Percentiles rank a stretch among this genome's conserved stretches.
Conservation (phyloP, 2,113 vertebrate genomes). For the Micronycteris hirsuta region DNA sequence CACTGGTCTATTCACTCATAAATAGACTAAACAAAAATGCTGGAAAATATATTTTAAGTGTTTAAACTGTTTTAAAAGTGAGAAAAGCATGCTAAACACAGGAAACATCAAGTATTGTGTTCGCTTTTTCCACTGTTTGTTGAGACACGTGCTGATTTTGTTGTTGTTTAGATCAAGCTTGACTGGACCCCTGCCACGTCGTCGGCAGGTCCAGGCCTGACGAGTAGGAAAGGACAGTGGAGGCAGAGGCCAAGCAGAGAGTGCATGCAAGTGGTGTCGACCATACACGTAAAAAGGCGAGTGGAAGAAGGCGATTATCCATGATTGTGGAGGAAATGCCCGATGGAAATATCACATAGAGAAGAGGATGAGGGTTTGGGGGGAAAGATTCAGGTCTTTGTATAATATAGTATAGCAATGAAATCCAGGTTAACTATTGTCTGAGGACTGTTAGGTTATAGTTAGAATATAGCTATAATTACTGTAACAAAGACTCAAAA, state of each 20-base stretch:
- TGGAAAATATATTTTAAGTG: constrained; percentile 9
- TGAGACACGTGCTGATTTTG: constrained; percentile 7
- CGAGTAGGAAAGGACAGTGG: background rate
- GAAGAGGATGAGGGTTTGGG: background rate
- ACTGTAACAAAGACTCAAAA: background rate
- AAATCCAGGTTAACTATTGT: background rate
- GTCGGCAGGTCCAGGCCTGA: background rate
- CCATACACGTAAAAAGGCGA: background rate
- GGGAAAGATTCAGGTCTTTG: background rate
- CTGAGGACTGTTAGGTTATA: background rate
- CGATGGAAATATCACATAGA: background rate
- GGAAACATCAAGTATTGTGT: constrained; percentile 17
- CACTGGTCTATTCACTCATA: constrained; percentile 24
- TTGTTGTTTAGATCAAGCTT: background rate
- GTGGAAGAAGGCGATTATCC: background rate
- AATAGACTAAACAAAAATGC: constrained; percentile 58
- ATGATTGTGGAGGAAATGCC: background rate
- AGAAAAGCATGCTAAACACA: constrained; percentile 34
- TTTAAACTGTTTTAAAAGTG: constrained; percentile 49
- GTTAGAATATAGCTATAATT: background rate
- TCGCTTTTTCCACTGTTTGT: background rate
- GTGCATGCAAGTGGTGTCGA: background rate
- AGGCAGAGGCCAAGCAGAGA: background rate
- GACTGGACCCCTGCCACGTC: background rate
- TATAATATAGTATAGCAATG: background rate